Evolutionary conservation across 1,140 invertebrate genomes (phyloP).

Genomic region (Musca vetustissima): DNA sequence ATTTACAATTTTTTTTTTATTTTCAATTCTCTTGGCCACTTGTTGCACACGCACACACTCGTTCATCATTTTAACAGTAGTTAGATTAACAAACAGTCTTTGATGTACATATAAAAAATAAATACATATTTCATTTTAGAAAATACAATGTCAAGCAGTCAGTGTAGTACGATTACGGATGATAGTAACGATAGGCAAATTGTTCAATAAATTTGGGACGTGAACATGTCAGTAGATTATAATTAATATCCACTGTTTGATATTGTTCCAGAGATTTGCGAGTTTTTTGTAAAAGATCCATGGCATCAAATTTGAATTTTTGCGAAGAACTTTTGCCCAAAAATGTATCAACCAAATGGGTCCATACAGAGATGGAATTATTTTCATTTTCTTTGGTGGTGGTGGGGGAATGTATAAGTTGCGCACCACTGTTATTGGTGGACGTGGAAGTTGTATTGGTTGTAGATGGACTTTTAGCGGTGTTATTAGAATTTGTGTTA

Average conservation of each 20-base stretch:
- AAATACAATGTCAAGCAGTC: too few relatives aligned
- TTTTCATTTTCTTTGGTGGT: constrained; percentile 5
- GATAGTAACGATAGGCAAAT: constrained; percentile 49
- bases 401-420: not conserved
- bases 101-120: constrained; percentile 1
- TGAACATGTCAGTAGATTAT: constrained; percentile 44
- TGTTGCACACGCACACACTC: too few relatives aligned
- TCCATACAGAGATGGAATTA: constrained; percentile 42
- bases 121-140: not conserved
- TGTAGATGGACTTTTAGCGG: not conserved
- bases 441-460: not conserved
- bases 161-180: constrained; percentile 30
- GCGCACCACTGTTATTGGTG: too few relatives aligned
- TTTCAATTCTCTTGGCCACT: too few relatives aligned
- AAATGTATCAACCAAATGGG: constrained; percentile 49
- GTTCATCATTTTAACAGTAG: too few relatives aligned
- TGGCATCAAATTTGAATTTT: constrained; percentile 44
- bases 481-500: not conserved
- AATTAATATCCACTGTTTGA: constrained; percentile 33
- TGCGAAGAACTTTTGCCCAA: constrained; percentile 43
- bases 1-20: too few relatives aligned
- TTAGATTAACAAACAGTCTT: too few relatives aligned
- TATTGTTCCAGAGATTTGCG: constrained; percentile 41
- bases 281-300: constrained; percentile 41
- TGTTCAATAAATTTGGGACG: constrained; percentile 43